Evolutionary conservation across 2,113 vertebrate species (phyloP).

Genomic region (Lagenorhynchus albirostris): DNA sequence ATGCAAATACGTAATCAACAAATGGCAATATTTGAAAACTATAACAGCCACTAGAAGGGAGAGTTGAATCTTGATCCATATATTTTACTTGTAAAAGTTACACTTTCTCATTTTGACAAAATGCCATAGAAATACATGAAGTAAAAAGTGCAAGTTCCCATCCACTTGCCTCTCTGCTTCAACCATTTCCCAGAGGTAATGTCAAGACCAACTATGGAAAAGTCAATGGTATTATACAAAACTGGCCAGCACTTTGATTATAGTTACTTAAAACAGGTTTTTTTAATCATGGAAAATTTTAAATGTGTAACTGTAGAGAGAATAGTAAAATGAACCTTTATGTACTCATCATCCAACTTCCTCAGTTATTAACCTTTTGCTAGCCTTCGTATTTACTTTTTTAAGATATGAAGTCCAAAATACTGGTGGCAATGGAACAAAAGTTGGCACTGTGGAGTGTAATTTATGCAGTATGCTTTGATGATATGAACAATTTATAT

Average conservation of each 20-base stretch:
- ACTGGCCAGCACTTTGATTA: not conserved
- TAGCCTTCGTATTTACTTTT: not conserved
- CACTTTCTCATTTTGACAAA: not conserved
- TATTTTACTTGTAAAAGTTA: not conserved
- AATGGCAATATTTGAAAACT: not conserved
- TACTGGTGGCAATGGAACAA: not conserved
- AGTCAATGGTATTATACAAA: not conserved
- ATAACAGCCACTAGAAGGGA: not conserved
- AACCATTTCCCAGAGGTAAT: not conserved
- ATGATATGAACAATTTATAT: not conserved
- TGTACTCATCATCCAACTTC: not conserved
- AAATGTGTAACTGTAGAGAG: not conserved
- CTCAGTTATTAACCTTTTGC: not conserved
- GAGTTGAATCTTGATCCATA: not conserved
- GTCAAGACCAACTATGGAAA: not conserved
- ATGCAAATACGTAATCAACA: not conserved
- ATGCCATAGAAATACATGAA: not conserved
- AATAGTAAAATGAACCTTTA: not conserved
- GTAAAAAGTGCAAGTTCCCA: not conserved
- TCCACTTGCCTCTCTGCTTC: not conserved
- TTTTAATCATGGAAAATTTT: not conserved
- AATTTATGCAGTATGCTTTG: not conserved
- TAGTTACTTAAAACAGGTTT: not conserved
- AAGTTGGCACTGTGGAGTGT: not conserved
- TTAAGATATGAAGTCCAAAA: not conserved